A percentile compares a stretch with the other conserved stretches of the same genome.
phyloP scores from a whole-genome alignment of 2,797 vertebrate genomes.

The Amphiprion clarkii region DNA sequence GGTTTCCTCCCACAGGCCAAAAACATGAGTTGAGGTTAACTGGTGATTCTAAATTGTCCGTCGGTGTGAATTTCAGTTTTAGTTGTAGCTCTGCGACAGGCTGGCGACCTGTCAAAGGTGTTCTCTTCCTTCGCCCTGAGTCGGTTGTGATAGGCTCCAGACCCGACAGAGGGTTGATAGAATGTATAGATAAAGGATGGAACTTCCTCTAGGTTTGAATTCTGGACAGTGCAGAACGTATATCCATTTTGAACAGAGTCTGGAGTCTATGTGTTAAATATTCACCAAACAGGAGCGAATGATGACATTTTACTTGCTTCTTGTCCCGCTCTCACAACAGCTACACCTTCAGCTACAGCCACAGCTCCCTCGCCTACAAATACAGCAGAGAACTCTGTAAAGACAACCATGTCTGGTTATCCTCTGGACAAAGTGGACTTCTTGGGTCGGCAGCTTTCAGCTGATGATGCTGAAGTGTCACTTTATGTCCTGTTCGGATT shows the following conservation, averaged over 20 bases:
- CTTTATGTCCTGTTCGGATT: constrained; percentile 48
- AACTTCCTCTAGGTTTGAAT: background rate
- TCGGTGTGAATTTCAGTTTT: too few relatives aligned
- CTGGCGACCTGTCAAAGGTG: too few relatives aligned
- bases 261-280: background rate
- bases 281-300: background rate
- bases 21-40: too few relatives aligned
- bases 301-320: background rate
- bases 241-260: background rate
- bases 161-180: too few relatives aligned
- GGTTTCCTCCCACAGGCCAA: too few relatives aligned
- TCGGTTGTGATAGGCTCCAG: too few relatives aligned
- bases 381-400: background rate
- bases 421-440: constrained; percentile 30
- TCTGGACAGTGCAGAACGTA: too few relatives aligned
- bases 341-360: background rate
- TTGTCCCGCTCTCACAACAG: constrained; percentile 16
- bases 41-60: too few relatives aligned
- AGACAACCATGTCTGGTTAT: background rate
- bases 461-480: constrained; percentile 45
- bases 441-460: constrained; percentile 47
- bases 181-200: too few relatives aligned
- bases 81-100: too few relatives aligned
- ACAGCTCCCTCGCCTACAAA: background rate
- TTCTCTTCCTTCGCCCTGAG: too few relatives aligned